Percentiles rank a stretch among this genome's conserved stretches.
Evolutionary conservation across 2,797 vertebrate species (phyloP).

Genomic region (Aselliscus stoliczkanus): DNA sequence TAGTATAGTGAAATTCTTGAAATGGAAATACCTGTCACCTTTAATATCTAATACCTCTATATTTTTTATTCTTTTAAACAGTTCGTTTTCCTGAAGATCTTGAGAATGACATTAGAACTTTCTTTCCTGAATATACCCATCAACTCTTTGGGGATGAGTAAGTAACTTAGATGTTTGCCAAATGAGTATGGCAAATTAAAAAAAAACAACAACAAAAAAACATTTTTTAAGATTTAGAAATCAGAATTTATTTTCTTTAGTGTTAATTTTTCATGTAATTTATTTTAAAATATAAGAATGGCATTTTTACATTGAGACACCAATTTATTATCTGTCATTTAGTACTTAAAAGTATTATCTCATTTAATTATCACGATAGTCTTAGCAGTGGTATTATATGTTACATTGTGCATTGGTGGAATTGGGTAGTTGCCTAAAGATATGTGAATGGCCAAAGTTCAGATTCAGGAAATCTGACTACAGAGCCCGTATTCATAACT

Average conservation of each 20-base stretch:
- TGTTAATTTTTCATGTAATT: constrained; percentile 15
- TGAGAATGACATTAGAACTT: constrained; percentile 94
- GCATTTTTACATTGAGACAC: constrained; percentile 8
- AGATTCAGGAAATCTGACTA: background rate
- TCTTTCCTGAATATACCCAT: constrained; percentile 97
- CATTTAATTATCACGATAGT: background rate
- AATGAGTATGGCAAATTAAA: background rate
- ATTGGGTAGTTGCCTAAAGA: background rate
- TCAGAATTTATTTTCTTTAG: constrained; percentile 9
- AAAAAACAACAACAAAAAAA: background rate
- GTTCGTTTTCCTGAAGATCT: constrained; percentile 96
- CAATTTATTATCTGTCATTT: background rate
- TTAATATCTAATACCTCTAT: constrained; percentile 31
- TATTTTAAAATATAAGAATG: constrained; percentile 18
- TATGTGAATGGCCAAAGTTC: background rate
- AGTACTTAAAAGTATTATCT: background rate
- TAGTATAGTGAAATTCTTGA: constrained; percentile 43
- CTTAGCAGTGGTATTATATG: background rate
- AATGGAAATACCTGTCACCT: constrained; percentile 33
- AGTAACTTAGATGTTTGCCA: constrained; percentile 78
- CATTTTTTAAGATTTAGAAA: background rate
- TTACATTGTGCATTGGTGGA: background rate
- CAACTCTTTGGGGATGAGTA: constrained; percentile 98
- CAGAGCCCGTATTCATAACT: background rate
- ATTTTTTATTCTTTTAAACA: constrained; percentile 62